Base-by-base conservation (phyloP, 2,113 vertebrate species). In the Charadrius vociferus region DNA sequence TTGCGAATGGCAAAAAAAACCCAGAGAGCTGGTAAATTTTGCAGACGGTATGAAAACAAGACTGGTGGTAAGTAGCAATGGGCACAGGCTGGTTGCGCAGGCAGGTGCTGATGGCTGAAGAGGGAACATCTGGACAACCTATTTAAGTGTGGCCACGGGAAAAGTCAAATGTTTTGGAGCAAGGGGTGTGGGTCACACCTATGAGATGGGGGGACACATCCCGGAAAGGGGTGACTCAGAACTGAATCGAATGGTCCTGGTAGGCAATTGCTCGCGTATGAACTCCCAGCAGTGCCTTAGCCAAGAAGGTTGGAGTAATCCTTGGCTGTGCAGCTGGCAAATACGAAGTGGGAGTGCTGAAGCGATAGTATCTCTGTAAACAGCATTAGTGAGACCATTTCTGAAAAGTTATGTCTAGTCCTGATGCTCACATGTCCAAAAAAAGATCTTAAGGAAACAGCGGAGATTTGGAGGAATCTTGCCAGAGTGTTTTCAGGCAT, bases 271-370 rank as follows among this genome's bases (percentile, higher is more conserved):
- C 52, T 82, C 2, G 2, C n/a, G 14, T 36, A 59, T 62, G 65
- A 96, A 41, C 52, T 95, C 80, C 43, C 73, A 95, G 66, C 56
- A 81, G 45, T 0, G 73, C 18, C 73, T 68, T 16, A 77, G 95
- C 94, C 94, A 96, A 96, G 89, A 81, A 68, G 91, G 68, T 27
- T 96, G 86, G 86, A 95, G 95, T 87, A 94, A 95, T 95, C 68
- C 66, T 95, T 95, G 93, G 89, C 91, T 83, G 63, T 0, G 0
- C 53, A 78, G 62, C 70, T 3, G 4, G 88, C 88, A 90, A 90
- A 86, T 82, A 53, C 81, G 88, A 92, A 93, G 75, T 96, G 90
- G 95, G 92, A 95, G 90, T 70, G 66, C 58, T 89, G 91, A 82
- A 82, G 89, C 56, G 89, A 89, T 95, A 77, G 86, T 82, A 90